A percentile compares a stretch with the other conserved stretches of the same genome.
These are phyloP conservation scores for Solea senegalensis DNA, from an alignment of 2,113 vertebrate genomes.

Conservation along the genomic window DNA sequence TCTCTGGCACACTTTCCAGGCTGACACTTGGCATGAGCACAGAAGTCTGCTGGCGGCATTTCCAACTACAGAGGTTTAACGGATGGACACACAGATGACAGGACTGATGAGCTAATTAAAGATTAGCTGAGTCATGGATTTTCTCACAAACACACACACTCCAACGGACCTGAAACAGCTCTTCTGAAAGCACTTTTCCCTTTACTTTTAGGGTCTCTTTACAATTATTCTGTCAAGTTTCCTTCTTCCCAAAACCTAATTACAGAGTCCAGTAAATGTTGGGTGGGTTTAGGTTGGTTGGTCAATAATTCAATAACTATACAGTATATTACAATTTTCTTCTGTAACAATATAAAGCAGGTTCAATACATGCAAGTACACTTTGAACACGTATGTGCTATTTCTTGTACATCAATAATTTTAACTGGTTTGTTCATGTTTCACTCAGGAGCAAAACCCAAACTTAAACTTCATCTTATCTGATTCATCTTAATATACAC, in stretches of 20 bases:
- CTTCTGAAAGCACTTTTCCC: neutral
- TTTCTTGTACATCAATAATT: too few relatives aligned
- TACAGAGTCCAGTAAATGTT: constrained; percentile 13
- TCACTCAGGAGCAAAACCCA: too few relatives aligned
- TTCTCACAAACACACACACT: constrained; percentile 17
- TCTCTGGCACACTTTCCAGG: constrained; percentile 60
- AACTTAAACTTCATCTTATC: too few relatives aligned
- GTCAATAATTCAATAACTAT: too few relatives aligned
- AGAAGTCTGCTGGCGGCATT: constrained; percentile 34
- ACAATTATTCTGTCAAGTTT: neutral
- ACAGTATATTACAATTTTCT: too few relatives aligned
- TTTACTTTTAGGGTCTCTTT: neutral
- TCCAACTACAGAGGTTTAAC: constrained; percentile 42
- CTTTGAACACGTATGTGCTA: too few relatives aligned
- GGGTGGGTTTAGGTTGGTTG: constrained; percentile 4
- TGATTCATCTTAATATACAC: too few relatives aligned
- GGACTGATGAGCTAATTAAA: constrained; percentile 49
- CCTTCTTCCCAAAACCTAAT: neutral
- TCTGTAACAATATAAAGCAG: too few relatives aligned
- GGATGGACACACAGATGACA: constrained; percentile 33
- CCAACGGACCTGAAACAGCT: constrained; percentile 3
- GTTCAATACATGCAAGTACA: too few relatives aligned
- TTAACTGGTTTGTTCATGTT: too few relatives aligned
- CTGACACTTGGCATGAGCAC: constrained; percentile 54
- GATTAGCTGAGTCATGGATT: constrained; percentile 23